Base-by-base conservation (phyloP, 2,888 invertebrate species). In the Phengaris arion region DNA sequence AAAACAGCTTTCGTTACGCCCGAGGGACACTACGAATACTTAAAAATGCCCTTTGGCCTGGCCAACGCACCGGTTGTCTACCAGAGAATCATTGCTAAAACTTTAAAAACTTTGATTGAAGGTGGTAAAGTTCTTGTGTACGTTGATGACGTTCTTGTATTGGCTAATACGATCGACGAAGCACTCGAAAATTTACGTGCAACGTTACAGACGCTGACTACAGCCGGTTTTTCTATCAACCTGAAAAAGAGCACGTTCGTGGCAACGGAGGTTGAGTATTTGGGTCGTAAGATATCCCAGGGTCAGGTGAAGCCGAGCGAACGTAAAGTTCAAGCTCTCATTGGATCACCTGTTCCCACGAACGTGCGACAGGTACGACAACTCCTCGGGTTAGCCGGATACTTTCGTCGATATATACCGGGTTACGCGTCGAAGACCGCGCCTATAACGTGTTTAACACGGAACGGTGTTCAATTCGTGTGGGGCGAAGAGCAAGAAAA, bases 11-110 rank as follows among this genome's bases (percentile, higher is more conserved):
- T n/a, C n/a, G n/a, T n/a, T n/a, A n/a, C n/a, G n/a, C n/a, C 78
- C 77, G 76, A 76, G 35, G 76, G 76, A 2, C 76, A 74, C 13
- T 76, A 59, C 22, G 74, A 76, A 48, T 76, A 74, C 15, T 45
- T 74, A 1, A 76, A 76, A 15, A 74, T 74, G 76, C 74, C 68
- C 10, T 76, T 48, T 45, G 74, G 77, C 13, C 45, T 73, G 7
- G 57, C 57, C 57, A 57, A 57, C 57, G 57, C 57, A n/a, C 57
- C 57, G 57, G 57, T 57, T 6, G 57, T 57, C 57, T 57, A 57
- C 6, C 57, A 57, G 15, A 57, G 15, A 57, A 57, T 57, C 3
- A 13, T 55, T 55, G n/a, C 55, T 6, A 55, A 55, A 55, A 55
- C 55, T 13, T 13, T 55, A n/a, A 55, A 55, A 55, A 55, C 55